Conservation (phyloP, 2,797 vertebrate species). For the Thunnus albacares region DNA sequence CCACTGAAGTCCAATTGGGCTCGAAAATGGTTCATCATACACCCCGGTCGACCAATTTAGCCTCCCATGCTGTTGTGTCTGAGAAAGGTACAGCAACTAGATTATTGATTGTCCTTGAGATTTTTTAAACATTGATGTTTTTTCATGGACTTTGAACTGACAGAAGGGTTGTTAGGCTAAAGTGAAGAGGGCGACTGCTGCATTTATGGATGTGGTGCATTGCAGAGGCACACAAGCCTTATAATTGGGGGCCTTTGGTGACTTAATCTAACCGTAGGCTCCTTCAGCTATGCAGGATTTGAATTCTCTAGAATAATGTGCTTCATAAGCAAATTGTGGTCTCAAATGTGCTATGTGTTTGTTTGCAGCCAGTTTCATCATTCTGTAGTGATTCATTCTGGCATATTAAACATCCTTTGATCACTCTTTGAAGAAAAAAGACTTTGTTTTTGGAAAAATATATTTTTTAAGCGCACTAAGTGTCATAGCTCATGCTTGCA, state of each 20-base stretch:
- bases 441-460: conserved; percentile 42
- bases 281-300: conserved; percentile 47
- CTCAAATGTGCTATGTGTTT: conserved; percentile 61
- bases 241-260: conserved; percentile 64
- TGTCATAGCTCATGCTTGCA: conserved; percentile 54
- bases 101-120: conserved; percentile 80
- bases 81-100: conserved; percentile 58
- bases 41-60: conserved; percentile 71
- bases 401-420: conserved; percentile 74
- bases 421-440: conserved; percentile 51
- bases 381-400: conserved; percentile 55
- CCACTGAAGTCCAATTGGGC: conserved; percentile 76
- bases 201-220: conserved; percentile 60
- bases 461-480: conserved; percentile 31
- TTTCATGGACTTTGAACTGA: conserved; percentile 58
- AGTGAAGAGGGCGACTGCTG: conserved; percentile 56
- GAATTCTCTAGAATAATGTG: conserved; percentile 53
- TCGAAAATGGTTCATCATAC: conserved; percentile 82
- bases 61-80: conserved; percentile 66
- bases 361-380: conserved; percentile 81
- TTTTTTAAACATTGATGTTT: conserved; percentile 67
- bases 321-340: conserved; percentile 65
- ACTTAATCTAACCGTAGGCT: conserved; percentile 57
- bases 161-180: conserved; percentile 53
- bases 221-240: conserved; percentile 54